Evolutionary conservation across 2,888 invertebrate species (phyloP), one percentile per base, ranked within the genome.

Genomic region (Danaus chrysippus): DNA sequence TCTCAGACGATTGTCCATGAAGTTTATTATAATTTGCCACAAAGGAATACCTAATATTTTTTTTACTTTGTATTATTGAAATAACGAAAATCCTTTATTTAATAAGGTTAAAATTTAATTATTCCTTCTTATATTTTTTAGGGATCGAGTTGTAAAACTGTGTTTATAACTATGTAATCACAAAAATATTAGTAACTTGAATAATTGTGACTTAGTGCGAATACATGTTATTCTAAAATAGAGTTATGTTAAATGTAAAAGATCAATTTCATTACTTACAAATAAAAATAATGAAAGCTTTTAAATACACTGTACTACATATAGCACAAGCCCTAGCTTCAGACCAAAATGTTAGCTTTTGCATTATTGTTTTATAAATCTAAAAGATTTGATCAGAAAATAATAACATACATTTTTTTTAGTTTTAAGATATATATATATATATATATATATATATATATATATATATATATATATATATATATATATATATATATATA

Each of bases 1-100:
- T 63, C 61, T 59, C n/a, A 19, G 60, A 58, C 52, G 41, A 56
- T 61, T 62, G 59, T 64, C 59, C 63, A 64, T 64, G 61, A 63
- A 56, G 53, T 17, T 17, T 17, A 11, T 10, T 17, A 10, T 5
- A 10, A 17, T 34, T 34, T 34, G 23, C 23, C 17, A n/a, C 17
- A 17, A 10, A 49, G 13, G 46, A 13, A n/a, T 46, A n/a, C 46
- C 15, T 3, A 15, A 17, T 49, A 10, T 10, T 10, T 49, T 49
- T 11, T 49, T 17, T 49, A 49, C 11, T 43, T 43, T 43, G 11
- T 11, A 43, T 43, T 43, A 43, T n/a, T n/a, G 43, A 0, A 43
- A 10, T 43, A 8, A 43, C n/a, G 6, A 10, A 9, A 12, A 12
- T 43, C 3, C 0, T 11, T 34, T 34, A 34, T 3, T n/a, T n/a